Evolutionary conservation across 2,797 vertebrate genomes (phyloP), one percentile per base, ranked within the genome.

Genomic region (Trematomus bernacchii): DNA sequence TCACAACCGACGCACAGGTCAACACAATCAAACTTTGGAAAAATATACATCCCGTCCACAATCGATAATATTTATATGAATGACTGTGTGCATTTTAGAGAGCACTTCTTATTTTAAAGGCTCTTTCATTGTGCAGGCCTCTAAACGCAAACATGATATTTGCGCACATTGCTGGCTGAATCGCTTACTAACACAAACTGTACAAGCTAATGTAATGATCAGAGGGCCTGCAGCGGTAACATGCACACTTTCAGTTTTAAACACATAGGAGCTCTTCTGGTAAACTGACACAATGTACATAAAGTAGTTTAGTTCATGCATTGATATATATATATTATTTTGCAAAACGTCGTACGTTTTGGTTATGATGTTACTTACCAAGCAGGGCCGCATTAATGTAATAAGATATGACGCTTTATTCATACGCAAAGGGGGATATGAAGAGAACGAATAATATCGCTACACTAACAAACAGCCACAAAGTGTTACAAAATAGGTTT

Each of bases 351-450:
- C 19, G 18, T 16, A 19, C 2, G 3, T 52, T 21, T 2, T 10
- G 15, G 15, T 46, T 6, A 16, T 10, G 37, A 16, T 11, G 12
- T 3, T 27, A 12, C 2, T 3, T 27, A 12, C 2, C 8, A 10
- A 30, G 13, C 21, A n/a, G 66, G 27, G 44, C 46, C 68, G 10
- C n/a, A 18, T 3, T 1, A 62, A 43, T 33, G 0, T 18, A 51
- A 3, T 6, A 6, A 11, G 12, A 46, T 9, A 46, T 30, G 3
- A 15, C 21, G 27, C 19, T 33, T 0, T 23, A 10, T 12, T 14
- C 2, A 6, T 27, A 3, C 6, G 2, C 6, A 46, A 1, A 2
- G 4, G 5, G 2, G 0, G 3, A 44, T 30, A 23, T 13, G 2
- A 27, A 14, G 3, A 10, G 0, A n/a, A 15, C 1, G 11, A 55